Conservation (phyloP, 2,888 invertebrate species). For the Sceliomorpha sp. region DNA sequence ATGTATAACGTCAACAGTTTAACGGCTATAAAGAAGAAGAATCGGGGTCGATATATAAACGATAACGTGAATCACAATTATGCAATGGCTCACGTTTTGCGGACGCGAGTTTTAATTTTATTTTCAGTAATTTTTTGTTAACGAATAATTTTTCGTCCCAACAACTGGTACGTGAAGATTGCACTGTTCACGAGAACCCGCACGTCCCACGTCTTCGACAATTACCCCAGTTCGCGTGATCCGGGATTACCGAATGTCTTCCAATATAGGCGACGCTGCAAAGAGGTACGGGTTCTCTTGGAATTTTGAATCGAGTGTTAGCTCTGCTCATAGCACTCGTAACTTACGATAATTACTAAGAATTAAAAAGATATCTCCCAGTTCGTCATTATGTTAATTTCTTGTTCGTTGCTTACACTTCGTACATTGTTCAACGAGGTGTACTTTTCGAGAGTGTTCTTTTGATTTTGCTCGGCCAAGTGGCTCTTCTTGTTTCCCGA, state of each 20-base stretch:
- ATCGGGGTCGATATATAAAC: constrained; percentile 71
- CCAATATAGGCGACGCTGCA: constrained; percentile 47
- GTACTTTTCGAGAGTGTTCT: constrained; percentile 42
- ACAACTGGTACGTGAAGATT: constrained; percentile 77
- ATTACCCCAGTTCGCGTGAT: constrained; percentile 12
- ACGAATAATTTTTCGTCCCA: constrained; percentile 76
- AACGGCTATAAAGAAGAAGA: constrained; percentile 69
- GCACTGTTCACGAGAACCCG: constrained; percentile 72
- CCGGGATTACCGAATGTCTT: constrained; percentile 20
- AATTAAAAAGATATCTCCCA: constrained; percentile 57
- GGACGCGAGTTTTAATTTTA: constrained; percentile 57
- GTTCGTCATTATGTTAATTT: constrained; percentile 57
- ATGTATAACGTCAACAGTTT: constrained; percentile 79
- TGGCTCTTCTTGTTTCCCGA: constrained; percentile 25
- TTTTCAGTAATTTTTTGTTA: constrained; percentile 55
- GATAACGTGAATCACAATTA: constrained; percentile 79
- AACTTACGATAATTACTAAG: constrained; percentile 44
- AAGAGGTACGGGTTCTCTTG: constrained; percentile 62
- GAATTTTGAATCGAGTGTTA: constrained; percentile 65
- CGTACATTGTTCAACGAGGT: constrained; percentile 48
- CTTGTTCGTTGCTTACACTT: constrained; percentile 67
- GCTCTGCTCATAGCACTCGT: constrained; percentile 41
- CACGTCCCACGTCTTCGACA: constrained; percentile 50
- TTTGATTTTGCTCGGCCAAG: constrained; percentile 62
- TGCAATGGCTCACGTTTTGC: constrained; percentile 69